These are phyloP conservation scores for Branchellion lobata DNA, from an alignment of 2,888 invertebrate genomes.

Conservation along the genomic window DNA sequence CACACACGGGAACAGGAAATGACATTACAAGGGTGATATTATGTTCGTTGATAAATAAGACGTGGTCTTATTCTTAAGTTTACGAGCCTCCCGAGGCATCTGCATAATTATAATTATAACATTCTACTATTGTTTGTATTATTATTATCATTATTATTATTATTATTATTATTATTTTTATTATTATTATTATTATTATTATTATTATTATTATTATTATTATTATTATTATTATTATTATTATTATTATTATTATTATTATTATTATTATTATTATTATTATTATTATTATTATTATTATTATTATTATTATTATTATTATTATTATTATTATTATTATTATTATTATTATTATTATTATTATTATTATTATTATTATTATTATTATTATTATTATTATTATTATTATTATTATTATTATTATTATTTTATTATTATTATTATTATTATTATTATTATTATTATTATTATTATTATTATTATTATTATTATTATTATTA, in stretches of 20 bases:
- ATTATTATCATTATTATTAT: conserved; percentile 12
- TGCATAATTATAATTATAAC: no score
- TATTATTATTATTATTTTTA: conserved; percentile 37
- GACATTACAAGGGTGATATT: no score
- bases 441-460: conserved; percentile 24
- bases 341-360: conserved; percentile 38
- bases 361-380: conserved; percentile 37
- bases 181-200: conserved; percentile 34
- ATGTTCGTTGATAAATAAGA: no score
- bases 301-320: conserved; percentile 37
- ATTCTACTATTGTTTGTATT: no score
- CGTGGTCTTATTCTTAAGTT: no score
- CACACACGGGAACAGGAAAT: neutral
- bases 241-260: conserved; percentile 36
- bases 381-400: conserved; percentile 37
- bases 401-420: conserved; percentile 38
- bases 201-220: conserved; percentile 36
- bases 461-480: conserved; percentile 22
- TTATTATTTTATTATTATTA: conserved; percentile 34
- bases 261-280: conserved; percentile 34
- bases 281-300: conserved; percentile 33
- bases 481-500: conserved; percentile 24
- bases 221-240: conserved; percentile 38
- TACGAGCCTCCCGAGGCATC: no score
- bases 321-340: conserved; percentile 37